Base-by-base conservation (phyloP, 2,797 vertebrate genomes). In the Rallus crepitans region DNA sequence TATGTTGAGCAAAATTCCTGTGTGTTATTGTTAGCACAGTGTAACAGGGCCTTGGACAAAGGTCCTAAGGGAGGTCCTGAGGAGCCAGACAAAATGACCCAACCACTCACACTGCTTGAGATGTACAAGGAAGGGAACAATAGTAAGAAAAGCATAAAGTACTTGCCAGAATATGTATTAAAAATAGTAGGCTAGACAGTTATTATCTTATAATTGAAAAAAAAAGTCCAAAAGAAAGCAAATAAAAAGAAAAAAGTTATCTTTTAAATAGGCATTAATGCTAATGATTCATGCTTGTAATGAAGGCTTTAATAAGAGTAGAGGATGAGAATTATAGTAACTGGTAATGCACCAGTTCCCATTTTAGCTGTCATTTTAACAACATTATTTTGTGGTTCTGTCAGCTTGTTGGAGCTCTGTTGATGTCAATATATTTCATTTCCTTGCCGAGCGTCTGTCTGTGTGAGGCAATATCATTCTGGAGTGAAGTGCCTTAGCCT, bases 341-440 rank as follows among this genome's bases (percentile, higher is more conserved):
- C 3, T 9, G 27, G 47, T 56, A 68, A 93, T 70, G 35, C 37
- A 92, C 50, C 52, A 83, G 88, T 95, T 95, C 71, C 83, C 82
- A 96, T 92, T 96, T 93, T 90, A 73, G 70, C 90, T 96, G 83
- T 75, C 92, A 91, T 89, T 89, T 95, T 96, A 96, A 90, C 88
- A 90, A 69, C 70, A 77, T 72, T 75, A 88, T 96, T 93, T 65
- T 77, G 42, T 82, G 77, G 21, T 61, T 70, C 61, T 96, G 40
- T 70, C 23, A 18, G 82, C 60, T 48, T 71, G n/a, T 35, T 87
- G 90, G 82, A 83, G 69, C 55, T 94, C 79, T 96, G 70, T 91
- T 80, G 65, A 60, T 97, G 85, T 50, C 45, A 42, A 5, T 60
- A 64, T 71, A 50, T 80, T 90, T 94, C 5, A 75, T 91, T 91